These are phyloP conservation scores for Xestia rhomboidea DNA, from an alignment of 2,888 invertebrate genomes.

Conservation along the genomic window DNA sequence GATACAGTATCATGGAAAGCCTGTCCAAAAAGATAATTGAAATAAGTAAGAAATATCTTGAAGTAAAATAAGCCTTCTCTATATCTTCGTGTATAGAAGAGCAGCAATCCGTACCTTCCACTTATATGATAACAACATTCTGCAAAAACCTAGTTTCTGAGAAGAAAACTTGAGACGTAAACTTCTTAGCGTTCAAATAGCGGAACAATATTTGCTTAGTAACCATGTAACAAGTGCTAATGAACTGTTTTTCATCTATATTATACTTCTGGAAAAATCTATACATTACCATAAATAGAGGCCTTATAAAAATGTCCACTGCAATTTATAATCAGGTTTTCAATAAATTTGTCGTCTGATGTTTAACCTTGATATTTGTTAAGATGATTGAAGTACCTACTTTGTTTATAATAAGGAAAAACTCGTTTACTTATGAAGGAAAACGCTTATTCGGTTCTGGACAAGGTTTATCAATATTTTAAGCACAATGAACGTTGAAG, in stretches of 20 bases:
- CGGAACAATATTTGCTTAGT: slow-evolving; percentile 18
- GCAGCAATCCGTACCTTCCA: neutral
- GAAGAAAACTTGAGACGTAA: slow-evolving; percentile 2
- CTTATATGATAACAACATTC: slow-evolving; percentile 10
- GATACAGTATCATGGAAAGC: slow-evolving; percentile 5
- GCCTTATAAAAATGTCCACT: slow-evolving; percentile 57
- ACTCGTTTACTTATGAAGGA: slow-evolving; percentile 21
- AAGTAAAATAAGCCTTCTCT: neutral
- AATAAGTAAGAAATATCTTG: neutral
- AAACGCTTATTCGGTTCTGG: neutral
- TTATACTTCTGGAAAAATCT: slow-evolving; percentile 48
- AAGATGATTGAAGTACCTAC: slow-evolving; percentile 50
- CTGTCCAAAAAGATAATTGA: neutral
- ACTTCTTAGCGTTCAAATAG: slow-evolving; percentile 9
- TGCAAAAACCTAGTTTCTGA: slow-evolving; percentile 4
- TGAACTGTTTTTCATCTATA: slow-evolving; percentile 12
- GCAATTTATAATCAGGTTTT: slow-evolving; percentile 63
- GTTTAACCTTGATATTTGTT: slow-evolving; percentile 66
- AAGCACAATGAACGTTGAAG: neutral
- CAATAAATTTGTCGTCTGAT: slow-evolving; percentile 55
- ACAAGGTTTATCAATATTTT: slow-evolving; percentile 7
- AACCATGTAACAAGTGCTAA: slow-evolving; percentile 20
- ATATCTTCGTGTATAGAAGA: slow-evolving; percentile 5
- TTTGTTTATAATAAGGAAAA: slow-evolving; percentile 35
- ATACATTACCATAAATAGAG: slow-evolving; percentile 57